These are phyloP conservation scores for Cryptoprocta ferox DNA, from an alignment of 2,797 vertebrate species.

Conservation along the genomic window DNA sequence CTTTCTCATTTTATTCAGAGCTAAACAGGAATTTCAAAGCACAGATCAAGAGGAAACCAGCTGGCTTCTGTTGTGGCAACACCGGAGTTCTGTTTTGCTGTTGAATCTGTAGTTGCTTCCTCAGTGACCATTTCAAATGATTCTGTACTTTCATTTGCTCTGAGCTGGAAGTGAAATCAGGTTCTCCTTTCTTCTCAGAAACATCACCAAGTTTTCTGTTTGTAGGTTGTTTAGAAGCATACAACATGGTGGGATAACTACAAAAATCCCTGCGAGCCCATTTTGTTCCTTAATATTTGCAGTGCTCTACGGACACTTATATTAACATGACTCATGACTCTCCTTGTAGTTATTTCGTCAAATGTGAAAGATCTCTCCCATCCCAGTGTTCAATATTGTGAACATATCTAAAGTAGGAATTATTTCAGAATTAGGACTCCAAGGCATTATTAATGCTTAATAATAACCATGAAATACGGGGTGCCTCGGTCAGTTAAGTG, in stretches of 20 bases:
- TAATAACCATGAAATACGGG: slow-evolving; percentile 90
- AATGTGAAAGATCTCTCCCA: slow-evolving; percentile 94
- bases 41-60: slow-evolving; percentile 94
- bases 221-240: slow-evolving; percentile 89
- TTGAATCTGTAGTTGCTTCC: slow-evolving; percentile 88
- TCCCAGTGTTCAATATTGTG: slow-evolving; percentile 93
- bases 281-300: slow-evolving; percentile 88
- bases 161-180: slow-evolving; percentile 90
- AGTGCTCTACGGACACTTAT: slow-evolving; percentile 92
- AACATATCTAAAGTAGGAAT: slow-evolving; percentile 94
- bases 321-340: slow-evolving; percentile 89
- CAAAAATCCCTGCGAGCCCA: slow-evolving; percentile 94
- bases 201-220: slow-evolving; percentile 89
- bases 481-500: too few relatives aligned
- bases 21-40: slow-evolving; percentile 95
- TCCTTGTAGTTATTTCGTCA: slow-evolving; percentile 92
- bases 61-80: slow-evolving; percentile 89
- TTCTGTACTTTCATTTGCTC: slow-evolving; percentile 95
- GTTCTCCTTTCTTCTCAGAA: slow-evolving; percentile 91
- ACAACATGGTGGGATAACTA: slow-evolving; percentile 94
- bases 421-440: slow-evolving; percentile 94
- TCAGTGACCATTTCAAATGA: slow-evolving; percentile 94
- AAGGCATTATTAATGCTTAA: slow-evolving; percentile 93
- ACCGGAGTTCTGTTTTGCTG: slow-evolving; percentile 85
- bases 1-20: slow-evolving; percentile 93